Evolutionary conservation across 1,140 invertebrate genomes (phyloP), one percentile per base, ranked within the genome.

Genomic region (Lasaia peninsularis): DNA sequence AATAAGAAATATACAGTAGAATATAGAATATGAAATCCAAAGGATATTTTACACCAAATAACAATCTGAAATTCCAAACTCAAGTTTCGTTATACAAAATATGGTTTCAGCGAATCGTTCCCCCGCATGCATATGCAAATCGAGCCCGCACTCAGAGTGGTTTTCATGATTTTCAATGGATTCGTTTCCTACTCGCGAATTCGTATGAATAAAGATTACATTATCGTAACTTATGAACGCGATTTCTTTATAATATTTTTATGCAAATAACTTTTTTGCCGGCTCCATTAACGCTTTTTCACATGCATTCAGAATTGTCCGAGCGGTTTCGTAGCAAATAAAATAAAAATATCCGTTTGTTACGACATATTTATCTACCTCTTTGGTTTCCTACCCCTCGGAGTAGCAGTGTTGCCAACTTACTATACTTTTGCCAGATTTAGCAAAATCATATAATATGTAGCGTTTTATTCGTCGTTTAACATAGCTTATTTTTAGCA

Each of bases 101-200:
- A 44, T 44, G 40, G 40, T 44, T 44, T 44, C 40, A 44, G 40
- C 40, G 18, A 44, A 9, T 18, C 40, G 40, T 44, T 44, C 18
- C 40, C 40, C 18, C 18, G 40, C 40, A 44, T 44, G 37, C 37
- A 44, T 44, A 44, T 44, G 37, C 37, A 44, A 44, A 44, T 44
- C 0, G 16, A 20, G 37, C 16, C 6, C 16, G 37, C 37, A 44
- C 37, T 44, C 37, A 18, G 37, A 44, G 37, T 44, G 37, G 37
- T 44, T 44, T 44, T 44, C 37, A 44, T 44, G 37, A 44, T 44
- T 44, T 44, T 44, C 37, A 44, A 44, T 44, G 37, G 37, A 44
- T 18, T 44, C 37, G 14, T 10, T 44, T 44, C 37, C 37, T 44
- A 11, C 37, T 44, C 14, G 37, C 37, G 37, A 44, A 14, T 20